Percentiles rank a stretch among this genome's conserved stretches.
phyloP scores from a whole-genome alignment of 2,888 invertebrate genomes.

The Ophioninae sp. region DNA sequence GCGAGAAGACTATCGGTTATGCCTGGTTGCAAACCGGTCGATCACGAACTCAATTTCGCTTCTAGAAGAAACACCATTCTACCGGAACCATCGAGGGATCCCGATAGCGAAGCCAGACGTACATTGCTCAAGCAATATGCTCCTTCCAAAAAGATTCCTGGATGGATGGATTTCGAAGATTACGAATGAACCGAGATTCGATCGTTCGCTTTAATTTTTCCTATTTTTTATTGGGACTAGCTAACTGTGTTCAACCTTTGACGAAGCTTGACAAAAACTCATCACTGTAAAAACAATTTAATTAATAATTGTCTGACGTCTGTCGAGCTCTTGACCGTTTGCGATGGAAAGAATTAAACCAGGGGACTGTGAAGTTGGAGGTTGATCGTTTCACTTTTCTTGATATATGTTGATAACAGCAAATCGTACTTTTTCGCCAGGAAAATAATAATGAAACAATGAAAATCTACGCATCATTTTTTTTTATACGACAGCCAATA shows the following conservation, averaged over 20 bases:
- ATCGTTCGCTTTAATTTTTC: neutral
- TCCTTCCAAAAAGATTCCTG: conserved; percentile 66
- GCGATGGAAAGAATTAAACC: neutral
- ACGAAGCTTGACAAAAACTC: neutral
- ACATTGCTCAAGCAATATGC: conserved; percentile 68
- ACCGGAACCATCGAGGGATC: conserved; percentile 64
- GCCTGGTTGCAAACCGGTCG: conserved; percentile 80
- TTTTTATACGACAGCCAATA: too few relatives aligned
- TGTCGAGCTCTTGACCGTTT: neutral
- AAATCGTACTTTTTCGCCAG: too few relatives aligned
- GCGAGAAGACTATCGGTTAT: conserved; percentile 81
- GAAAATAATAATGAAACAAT: too few relatives aligned
- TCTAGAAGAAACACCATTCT: conserved; percentile 69
- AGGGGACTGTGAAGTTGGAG: neutral
- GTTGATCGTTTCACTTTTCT: neutral
- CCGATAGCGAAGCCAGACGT: conserved; percentile 64
- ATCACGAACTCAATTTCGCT: conserved; percentile 66
- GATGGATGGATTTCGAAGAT: conserved; percentile 71
- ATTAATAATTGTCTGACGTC: neutral
- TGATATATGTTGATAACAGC: neutral
- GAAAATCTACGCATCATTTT: too few relatives aligned
- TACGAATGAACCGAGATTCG: conserved; percentile 65
- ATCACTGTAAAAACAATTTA: neutral
- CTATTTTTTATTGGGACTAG: neutral
- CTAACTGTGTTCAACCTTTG: neutral